phyloP scores from a whole-genome alignment of 2,888 invertebrate genomes.

The Carcina quercana region DNA sequence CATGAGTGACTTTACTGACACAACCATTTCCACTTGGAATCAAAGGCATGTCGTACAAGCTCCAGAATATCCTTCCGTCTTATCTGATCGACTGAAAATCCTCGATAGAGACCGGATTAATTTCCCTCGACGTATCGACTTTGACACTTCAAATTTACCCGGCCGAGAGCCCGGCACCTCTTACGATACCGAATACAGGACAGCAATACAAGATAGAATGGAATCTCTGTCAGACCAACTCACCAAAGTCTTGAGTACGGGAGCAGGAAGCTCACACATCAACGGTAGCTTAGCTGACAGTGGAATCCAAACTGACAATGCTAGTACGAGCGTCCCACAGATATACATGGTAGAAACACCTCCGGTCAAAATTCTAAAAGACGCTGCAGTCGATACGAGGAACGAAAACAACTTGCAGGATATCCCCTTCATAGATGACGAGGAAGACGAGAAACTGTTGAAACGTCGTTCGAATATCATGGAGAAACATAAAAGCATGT shows the following conservation, averaged over 20 bases:
- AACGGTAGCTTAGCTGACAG: constrained; percentile 66
- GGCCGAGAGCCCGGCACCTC: constrained; percentile 48
- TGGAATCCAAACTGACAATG: constrained; percentile 67
- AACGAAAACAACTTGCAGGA: constrained; percentile 65
- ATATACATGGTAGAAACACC: constrained; percentile 47
- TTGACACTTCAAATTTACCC: constrained; percentile 48
- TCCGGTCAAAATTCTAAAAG: constrained; percentile 43
- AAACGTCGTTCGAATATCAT: constrained; percentile 39
- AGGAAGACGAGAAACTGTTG: constrained; percentile 45
- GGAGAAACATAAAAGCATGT: constrained; percentile 62
- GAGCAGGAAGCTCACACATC: constrained; percentile 62
- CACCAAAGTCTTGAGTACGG: constrained; percentile 59
- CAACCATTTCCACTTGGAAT: constrained; percentile 66
- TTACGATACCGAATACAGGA: constrained; percentile 45
- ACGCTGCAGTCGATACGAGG: constrained; percentile 61
- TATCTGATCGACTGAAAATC: constrained; percentile 55
- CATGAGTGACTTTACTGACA: constrained; percentile 68
- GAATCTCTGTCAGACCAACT: constrained; percentile 56
- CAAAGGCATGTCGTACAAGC: constrained; percentile 44
- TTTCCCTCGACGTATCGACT: constrained; percentile 57
- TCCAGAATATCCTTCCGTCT: constrained; percentile 59
- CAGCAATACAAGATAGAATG: constrained; percentile 51
- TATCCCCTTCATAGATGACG: constrained; percentile 64
- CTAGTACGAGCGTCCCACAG: constrained; percentile 60
- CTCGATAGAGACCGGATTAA: constrained; percentile 48